Base-by-base conservation (phyloP, 1,140 invertebrate species). In the Stegodyphus dumicola region DNA sequence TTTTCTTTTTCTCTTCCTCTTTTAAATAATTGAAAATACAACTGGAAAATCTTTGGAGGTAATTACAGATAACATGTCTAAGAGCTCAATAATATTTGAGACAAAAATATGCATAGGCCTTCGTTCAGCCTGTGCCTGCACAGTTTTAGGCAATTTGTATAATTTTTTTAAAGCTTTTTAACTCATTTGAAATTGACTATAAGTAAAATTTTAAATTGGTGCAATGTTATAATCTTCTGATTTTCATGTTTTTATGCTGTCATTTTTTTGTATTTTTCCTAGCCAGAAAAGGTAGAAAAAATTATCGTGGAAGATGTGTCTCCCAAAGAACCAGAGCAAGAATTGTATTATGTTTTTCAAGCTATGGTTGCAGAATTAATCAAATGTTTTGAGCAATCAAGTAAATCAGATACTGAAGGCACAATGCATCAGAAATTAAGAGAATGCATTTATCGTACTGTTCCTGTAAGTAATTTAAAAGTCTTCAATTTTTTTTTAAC, bases 321-420 rank as follows among this genome's bases (percentile, higher is more conserved):
- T 18, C 81, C 81, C 9, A 84, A 84, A 56, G 81, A 84, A 33
- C 81, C 81, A 11, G 73, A 66, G 18, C 81, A 64, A 10, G 81
- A 84, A 18, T 18, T 84, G 13, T 84, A 84, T 69, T 67, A 76
- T n/a, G 60, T 84, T 49, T 84, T 84, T 76, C 51, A 17, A 15
- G 81, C 81, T 56, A 60, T 84, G 65, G 48, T 84, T 67, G 64
- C 67, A 84, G 81, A 84, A 60, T 73, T 76, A 49, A 48, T 84
- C 0, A 69, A 84, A n/a, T 75, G 71, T 60, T 84, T 84, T 84
- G 49, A 66, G 17, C n/a, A 75, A 7, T 84, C 73, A 6, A 69
- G 73, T 56, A 69, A 49, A 69, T 13, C 81, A 49, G 81, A 84
- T 56, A 84, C 81, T 15, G 65, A 67, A 13, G 81, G 70, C 6